Conservation (phyloP, 2,888 invertebrate genomes). For the Cheilosia soror region DNA sequence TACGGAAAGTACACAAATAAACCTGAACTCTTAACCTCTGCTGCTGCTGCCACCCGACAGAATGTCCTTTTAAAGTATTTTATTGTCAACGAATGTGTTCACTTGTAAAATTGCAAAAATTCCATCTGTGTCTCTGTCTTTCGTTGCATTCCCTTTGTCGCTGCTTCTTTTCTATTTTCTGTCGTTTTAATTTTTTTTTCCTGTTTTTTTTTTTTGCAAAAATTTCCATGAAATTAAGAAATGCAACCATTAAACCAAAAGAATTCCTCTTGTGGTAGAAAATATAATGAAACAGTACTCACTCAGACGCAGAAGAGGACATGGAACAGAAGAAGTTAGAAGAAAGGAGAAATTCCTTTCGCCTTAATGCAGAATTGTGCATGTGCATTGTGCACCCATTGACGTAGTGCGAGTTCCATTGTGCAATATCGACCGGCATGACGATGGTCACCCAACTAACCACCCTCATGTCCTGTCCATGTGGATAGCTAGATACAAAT, state of each 20-base stretch:
- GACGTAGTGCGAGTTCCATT: conserved; percentile 36
- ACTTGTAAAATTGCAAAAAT: conserved; percentile 68
- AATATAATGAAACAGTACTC: conserved; percentile 51
- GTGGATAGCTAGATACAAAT: neutral
- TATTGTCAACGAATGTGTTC: conserved; percentile 60
- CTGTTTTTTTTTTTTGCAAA: neutral
- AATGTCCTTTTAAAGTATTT: conserved; percentile 27
- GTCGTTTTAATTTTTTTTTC: conserved; percentile 7
- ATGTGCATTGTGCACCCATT: conserved; percentile 41
- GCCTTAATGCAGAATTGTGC: conserved; percentile 63
- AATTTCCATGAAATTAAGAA: conserved; percentile 66
- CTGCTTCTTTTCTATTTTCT: conserved; percentile 9
- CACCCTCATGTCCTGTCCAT: too few species aligned
- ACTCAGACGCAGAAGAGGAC: conserved; percentile 1
- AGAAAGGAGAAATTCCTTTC: conserved; percentile 54
- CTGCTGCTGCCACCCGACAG: conserved; percentile 42
- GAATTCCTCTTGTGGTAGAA: conserved; percentile 55
- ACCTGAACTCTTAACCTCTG: conserved; percentile 52
- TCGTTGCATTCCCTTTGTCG: conserved; percentile 22
- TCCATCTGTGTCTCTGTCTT: conserved; percentile 31
- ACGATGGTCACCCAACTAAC: too few species aligned
- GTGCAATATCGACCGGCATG: conserved; percentile 32
- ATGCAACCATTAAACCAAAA: conserved; percentile 66
- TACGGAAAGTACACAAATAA: conserved; percentile 29
- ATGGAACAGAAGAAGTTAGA: conserved; percentile 3